Base-by-base conservation (phyloP, 2,888 invertebrate genomes). In the Coleophora flavipennella region DNA sequence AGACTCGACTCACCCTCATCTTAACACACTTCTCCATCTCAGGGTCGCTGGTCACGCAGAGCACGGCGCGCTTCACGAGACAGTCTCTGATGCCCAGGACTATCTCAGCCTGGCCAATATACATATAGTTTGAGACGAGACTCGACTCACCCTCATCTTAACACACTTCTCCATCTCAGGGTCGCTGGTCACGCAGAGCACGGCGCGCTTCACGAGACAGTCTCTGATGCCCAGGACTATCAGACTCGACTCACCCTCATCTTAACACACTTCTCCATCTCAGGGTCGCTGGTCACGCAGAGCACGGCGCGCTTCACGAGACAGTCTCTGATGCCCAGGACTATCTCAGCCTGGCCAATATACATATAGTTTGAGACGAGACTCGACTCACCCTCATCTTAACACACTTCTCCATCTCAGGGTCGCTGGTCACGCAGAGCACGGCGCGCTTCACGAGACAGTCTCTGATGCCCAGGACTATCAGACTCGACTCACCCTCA, bases 21-120 rank as follows among this genome's bases (percentile, higher is more conserved):
- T 93, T 93, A 33, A 93, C 83, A 67, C 98, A 98, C 75, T 98
- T 98, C 40, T 91, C 91, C 81, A 94, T 88, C 72, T 98, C 98
- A 0, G 90, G 88, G 41, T 94, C 92, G 0, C 97, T 97, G 0
- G 96, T 95, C 13, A 98, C 93, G 63, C 98, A 98, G 13, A 97
- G 70, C 0, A 91, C 91, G 81, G 96, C 94, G n/a, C 90, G 84
- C 34, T 90, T 87, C 7, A 97, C 90, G 0, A 97, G 95, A 65
- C 97, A 98, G 44, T 91, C 88, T 38, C 93, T 85, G 1, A 96
- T 88, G 1, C 90, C 91, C 43, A 91, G 78, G 46, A 96, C 92
- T 0, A 89, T 86, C 49, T 92, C 85, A 0, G 91, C 86, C 42
- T 86, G 84, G 25, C 90, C 86, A n/a, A n/a, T n/a, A n/a, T n/a